phyloP scores from a whole-genome alignment of 2,113 vertebrate species.

The Dipodomys stephensi region DNA sequence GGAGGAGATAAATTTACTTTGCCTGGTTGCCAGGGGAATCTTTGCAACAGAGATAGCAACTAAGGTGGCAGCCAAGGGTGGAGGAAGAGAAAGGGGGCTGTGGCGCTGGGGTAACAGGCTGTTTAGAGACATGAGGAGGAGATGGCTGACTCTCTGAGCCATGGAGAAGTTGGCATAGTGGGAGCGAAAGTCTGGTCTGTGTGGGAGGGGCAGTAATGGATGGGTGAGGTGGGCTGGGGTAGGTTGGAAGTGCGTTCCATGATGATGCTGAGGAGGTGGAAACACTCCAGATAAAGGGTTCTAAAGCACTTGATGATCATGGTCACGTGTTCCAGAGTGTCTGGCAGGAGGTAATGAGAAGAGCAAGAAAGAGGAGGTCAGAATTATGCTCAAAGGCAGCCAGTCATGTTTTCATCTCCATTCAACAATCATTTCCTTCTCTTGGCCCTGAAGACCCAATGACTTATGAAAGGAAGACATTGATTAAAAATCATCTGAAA shows the following conservation, averaged over 20 bases:
- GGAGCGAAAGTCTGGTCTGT: neutral
- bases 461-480: neutral
- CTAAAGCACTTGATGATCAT: neutral
- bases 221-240: neutral
- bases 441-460: constrained; percentile 17
- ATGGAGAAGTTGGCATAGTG: neutral
- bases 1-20: neutral
- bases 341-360: neutral
- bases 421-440: neutral
- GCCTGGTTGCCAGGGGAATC: neutral
- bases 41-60: neutral
- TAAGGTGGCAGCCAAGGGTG: neutral
- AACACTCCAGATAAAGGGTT: neutral
- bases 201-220: neutral
- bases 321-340: neutral
- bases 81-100: neutral
- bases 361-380: neutral
- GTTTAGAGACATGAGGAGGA: neutral
- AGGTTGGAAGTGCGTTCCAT: neutral
- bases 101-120: too few relatives aligned
- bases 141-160: neutral
- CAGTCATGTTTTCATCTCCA: neutral
- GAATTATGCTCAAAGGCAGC: neutral
- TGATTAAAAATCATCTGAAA: constrained; percentile 35
- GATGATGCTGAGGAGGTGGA: neutral